Conservation (phyloP, 1,140 invertebrate genomes). For the Bombus huntii region DNA sequence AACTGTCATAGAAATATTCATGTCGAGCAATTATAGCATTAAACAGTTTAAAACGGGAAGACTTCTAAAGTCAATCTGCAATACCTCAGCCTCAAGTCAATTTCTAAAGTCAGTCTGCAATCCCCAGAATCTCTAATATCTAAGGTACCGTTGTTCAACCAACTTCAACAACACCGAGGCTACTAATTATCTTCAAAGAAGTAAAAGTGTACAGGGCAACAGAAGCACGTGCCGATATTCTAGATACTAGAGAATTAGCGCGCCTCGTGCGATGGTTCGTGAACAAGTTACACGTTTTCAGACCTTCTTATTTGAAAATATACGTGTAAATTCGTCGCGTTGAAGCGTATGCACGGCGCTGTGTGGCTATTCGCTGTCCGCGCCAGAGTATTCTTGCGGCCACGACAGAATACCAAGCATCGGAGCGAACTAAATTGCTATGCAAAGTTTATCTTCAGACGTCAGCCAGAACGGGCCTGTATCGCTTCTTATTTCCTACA, state of each 20-base stretch:
- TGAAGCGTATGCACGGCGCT: background rate
- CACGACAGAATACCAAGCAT: conserved; percentile 16
- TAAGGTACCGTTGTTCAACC: background rate
- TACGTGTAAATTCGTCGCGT: background rate
- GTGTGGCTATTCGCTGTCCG: too few relatives aligned
- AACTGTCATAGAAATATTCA: background rate
- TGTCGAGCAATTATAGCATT: background rate
- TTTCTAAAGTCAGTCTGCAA: background rate
- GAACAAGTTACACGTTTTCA: background rate
- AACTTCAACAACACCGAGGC: background rate
- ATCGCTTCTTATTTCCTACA: conserved; percentile 34
- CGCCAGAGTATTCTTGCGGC: background rate
- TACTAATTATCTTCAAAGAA: background rate
- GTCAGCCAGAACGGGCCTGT: conserved; percentile 14
- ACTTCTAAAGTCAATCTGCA: background rate
- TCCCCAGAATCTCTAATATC: background rate
- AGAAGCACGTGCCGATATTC: background rate
- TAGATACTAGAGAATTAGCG: background rate
- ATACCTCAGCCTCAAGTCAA: background rate
- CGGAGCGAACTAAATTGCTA: conserved; percentile 24
- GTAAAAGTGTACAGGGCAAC: background rate
- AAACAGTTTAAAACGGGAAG: background rate
- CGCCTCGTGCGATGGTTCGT: background rate
- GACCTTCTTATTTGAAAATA: conserved; percentile 9
- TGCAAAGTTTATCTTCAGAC: conserved; percentile 31